These are phyloP conservation scores for Sprattus sprattus DNA, from an alignment of 2,113 vertebrate genomes.

Conservation along the genomic window DNA sequence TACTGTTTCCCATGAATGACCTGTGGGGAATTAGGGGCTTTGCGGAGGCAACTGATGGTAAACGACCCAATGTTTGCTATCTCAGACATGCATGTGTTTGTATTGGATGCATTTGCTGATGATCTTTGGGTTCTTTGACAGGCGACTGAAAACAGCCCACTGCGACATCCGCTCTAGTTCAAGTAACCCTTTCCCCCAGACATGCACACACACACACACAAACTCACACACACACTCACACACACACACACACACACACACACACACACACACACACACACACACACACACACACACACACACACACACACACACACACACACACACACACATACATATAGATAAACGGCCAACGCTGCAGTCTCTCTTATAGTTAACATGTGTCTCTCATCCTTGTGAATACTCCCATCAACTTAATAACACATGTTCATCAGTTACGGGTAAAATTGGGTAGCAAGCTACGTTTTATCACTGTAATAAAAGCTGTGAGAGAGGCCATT, in stretches of 20 bases:
- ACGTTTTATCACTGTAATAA: background rate
- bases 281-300: background rate
- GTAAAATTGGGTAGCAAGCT: background rate
- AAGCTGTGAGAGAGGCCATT: slow-evolving; percentile 12
- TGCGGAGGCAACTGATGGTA: background rate
- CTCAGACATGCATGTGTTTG: background rate
- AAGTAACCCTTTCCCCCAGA: background rate
- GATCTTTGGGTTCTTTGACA: background rate
- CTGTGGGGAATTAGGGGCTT: background rate
- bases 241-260: background rate
- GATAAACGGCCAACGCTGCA: background rate
- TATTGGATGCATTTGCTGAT: background rate
- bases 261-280: background rate
- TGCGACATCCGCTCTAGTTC: background rate
- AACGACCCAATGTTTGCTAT: background rate
- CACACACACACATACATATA: background rate
- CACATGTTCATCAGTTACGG: background rate
- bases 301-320: background rate
- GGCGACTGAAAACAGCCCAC: background rate
- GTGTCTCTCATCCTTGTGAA: background rate
- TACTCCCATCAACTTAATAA: background rate
- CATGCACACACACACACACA: background rate
- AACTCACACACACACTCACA: background rate
- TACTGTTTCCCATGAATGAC: background rate
- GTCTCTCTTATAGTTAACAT: background rate